A percentile compares a stretch with the other conserved stretches of the same genome.
These are phyloP conservation scores for Hystrix cristata DNA, from an alignment of 2,113 vertebrate genomes.

Conservation along the genomic window DNA sequence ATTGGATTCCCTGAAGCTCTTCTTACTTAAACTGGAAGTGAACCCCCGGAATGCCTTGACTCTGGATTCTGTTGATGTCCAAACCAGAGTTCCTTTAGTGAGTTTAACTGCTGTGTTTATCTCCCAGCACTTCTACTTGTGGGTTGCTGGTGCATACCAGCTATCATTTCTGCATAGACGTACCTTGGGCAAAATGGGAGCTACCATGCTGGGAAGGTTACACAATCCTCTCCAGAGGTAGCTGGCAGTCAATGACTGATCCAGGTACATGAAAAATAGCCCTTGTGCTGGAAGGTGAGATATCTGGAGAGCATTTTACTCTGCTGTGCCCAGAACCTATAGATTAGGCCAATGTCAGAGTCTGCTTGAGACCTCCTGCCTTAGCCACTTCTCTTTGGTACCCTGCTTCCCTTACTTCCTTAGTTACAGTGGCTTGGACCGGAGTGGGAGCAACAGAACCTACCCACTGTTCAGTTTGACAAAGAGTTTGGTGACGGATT, in stretches of 20 bases:
- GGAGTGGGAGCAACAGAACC: background rate
- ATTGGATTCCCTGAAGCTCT: background rate
- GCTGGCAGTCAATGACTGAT: background rate
- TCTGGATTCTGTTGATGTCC: background rate
- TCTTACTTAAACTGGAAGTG: background rate
- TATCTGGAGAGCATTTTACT: background rate
- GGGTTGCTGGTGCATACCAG: background rate
- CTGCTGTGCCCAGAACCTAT: background rate
- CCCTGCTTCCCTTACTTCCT: background rate
- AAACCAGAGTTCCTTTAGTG: background rate
- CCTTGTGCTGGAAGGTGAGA: background rate
- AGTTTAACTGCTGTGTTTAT: background rate
- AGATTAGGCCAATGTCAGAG: background rate
- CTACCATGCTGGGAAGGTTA: background rate
- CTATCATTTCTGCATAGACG: background rate
- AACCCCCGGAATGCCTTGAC: background rate
- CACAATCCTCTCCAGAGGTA: rapidly evolving
- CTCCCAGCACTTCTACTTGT: background rate
- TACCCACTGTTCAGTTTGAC: background rate
- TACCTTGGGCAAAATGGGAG: background rate
- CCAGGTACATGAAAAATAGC: background rate
- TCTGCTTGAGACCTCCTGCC: background rate
- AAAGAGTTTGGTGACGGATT: rapidly evolving
- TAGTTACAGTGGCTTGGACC: background rate
- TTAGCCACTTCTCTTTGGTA: background rate